phyloP scores from a whole-genome alignment of 2,888 invertebrate genomes.

The Drosophila anomalata region DNA sequence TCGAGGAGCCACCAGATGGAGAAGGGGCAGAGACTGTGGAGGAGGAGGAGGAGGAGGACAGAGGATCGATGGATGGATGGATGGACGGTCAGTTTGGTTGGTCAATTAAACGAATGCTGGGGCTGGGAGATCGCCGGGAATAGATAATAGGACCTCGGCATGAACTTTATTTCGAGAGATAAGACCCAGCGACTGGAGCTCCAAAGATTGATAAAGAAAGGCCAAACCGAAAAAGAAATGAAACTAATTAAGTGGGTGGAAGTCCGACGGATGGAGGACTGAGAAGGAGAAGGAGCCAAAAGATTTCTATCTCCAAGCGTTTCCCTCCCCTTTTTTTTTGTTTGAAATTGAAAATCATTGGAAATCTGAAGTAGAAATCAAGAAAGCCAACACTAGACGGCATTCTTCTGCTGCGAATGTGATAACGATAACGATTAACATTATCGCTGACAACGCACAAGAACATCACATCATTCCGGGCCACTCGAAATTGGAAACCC shows the following conservation, averaged over 20 bases:
- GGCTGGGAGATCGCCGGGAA: conserved; percentile 75
- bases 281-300: conserved; percentile 19
- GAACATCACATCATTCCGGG: conserved; percentile 37
- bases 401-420: conserved; percentile 5
- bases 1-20: conserved; percentile 1
- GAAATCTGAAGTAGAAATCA: conserved; percentile 42
- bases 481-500: conserved; percentile 58
- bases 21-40: not conserved
- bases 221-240: conserved; percentile 39
- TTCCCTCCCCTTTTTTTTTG: conserved; percentile 19
- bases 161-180: conserved; percentile 81
- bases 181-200: conserved; percentile 55
- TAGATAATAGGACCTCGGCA: conserved; percentile 80
- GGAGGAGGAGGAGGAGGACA: not conserved
- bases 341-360: conserved; percentile 35
- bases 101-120: conserved; percentile 68
- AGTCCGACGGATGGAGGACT: conserved; percentile 2
- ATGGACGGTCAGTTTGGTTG: conserved; percentile 48
- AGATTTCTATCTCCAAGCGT: conserved; percentile 47
- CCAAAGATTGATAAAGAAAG: conserved; percentile 78
- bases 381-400: conserved; percentile 22
- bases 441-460: conserved; percentile 51
- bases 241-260: conserved; percentile 72
- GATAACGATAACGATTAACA: conserved; percentile 61
- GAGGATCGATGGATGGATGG: conserved; percentile 43